Evolutionary conservation across 2,113 vertebrate genomes (phyloP).

Genomic region (Leiothrix lutea): DNA sequence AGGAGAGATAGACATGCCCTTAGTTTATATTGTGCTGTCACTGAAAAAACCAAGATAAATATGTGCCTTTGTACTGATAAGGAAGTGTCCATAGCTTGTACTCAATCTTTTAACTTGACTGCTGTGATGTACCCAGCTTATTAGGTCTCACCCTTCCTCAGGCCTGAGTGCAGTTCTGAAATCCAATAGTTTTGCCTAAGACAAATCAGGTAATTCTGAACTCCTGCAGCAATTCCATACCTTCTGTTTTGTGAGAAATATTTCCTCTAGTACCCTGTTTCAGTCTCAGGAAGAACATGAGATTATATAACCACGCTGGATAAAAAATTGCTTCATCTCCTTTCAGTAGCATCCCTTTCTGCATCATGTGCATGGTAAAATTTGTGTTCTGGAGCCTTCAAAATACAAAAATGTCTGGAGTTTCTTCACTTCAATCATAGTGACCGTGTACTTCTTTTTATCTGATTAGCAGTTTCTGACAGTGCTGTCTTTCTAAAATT

Average conservation of each 20-base stretch:
- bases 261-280: background rate
- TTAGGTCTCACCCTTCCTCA: background rate
- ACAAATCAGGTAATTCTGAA: background rate
- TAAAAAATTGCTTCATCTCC: background rate
- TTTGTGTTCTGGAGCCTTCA: background rate
- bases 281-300: background rate
- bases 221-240: background rate
- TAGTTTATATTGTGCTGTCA: background rate
- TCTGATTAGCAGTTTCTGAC: background rate
- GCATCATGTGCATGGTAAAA: background rate
- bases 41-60: background rate
- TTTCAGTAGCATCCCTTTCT: background rate
- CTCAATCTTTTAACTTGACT: background rate
- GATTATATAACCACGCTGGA: background rate
- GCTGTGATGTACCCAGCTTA: background rate
- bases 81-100: background rate
- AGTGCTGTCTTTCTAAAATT: background rate
- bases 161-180: background rate
- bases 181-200: background rate
- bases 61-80: background rate
- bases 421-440: background rate
- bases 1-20: background rate
- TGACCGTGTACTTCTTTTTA: accelerated
- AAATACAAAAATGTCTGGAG: background rate
- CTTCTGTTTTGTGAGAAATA: background rate